Base-by-base conservation (phyloP, 2,888 invertebrate species). In the Elmis aenea region DNA sequence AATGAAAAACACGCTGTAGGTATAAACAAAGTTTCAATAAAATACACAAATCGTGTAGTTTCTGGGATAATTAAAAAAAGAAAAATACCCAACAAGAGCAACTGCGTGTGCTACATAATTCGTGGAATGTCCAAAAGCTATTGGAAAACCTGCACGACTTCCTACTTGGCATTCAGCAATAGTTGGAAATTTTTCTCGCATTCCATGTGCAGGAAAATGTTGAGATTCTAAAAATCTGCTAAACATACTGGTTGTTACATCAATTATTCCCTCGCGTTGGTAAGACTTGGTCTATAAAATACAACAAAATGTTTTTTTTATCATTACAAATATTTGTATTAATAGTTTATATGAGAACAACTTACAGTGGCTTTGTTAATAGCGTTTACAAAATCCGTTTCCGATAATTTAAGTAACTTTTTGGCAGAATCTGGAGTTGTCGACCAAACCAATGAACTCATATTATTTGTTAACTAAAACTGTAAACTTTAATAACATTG, bases 391-490 rank as follows among this genome's bases (percentile, higher is more conserved):
- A 99, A 99, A 44, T 83, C 77, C 33, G 86, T 83, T 1, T 84
- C 78, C 0, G 83, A 63, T 48, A 92, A 63, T 12, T 73, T 62
- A 25, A 88, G 62, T 13, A 97, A 68, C 33, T 77, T 65, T 56
- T 86, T 83, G 0, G 92, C 91, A 55, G 89, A 76, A 12, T 77
- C 72, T 2, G 75, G 72, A 21, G 83, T 80, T 1, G 89, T 88
- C 10, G 86, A 84, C 99, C 97, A 99, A 1, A 97, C 95, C n/a
- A 99, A 71, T 0, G 94, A 95, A 58, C 92, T 91, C 25, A 79
- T 68, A 10, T 72, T 74, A 14, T 82, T 74, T 47, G 79, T 81
- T 12, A 95, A 64, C 77, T 83, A 57, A 23, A 61, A 11, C n/a
- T n/a, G n/a, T n/a, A n/a, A n/a, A n/a, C n/a, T n/a, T n/a, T n/a